Evolutionary conservation across 2,797 vertebrate species (phyloP), one percentile per base, ranked within the genome.

Genomic region (Ispidina lecontei): DNA sequence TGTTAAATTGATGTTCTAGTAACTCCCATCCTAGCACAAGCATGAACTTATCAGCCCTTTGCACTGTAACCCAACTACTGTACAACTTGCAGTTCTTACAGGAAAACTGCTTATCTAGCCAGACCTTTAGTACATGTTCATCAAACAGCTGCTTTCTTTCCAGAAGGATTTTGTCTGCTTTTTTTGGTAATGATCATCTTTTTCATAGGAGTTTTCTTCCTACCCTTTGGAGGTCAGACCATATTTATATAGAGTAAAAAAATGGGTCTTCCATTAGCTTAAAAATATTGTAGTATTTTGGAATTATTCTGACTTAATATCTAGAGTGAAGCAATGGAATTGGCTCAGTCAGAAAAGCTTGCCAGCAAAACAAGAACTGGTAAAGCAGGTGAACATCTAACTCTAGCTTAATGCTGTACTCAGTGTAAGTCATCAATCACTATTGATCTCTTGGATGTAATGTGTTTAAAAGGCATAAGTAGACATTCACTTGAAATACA

Each of bases 41-140:
- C 44, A 26, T 19, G 59, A 72, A 47, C 7, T 91, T 78, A 78
- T 23, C 67, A 87, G 17, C 31, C 35, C 19, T 65, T 78, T 78
- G 56, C 74, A 76, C 29, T 80, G 49, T 19, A 87, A 85, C 58
- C n/a, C 49, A 84, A 2, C 15, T 63, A 17, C 43, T 82, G 41
- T 25, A 59, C n/a, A 87, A 71, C 52, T 89, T 77, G 20, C 52
- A 65, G 10, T 74, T 68, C 39, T 64, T 52, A 60, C 67, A 93
- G 26, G 41, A 90, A 65, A 69, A 56, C 31, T 76, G 29, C 23
- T 89, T 91, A 54, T 87, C 76, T 90, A 82, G 60, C 62, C 17
- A 7, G 0, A 2, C 41, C 46, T 75, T 67, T 68, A 28, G 39
- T 25, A 41, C 29, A 7, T 1, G 1, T 58, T 67, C n/a, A 29